Evolutionary conservation across 2,888 invertebrate species (phyloP).

Genomic region (Coleophora deauratella): DNA sequence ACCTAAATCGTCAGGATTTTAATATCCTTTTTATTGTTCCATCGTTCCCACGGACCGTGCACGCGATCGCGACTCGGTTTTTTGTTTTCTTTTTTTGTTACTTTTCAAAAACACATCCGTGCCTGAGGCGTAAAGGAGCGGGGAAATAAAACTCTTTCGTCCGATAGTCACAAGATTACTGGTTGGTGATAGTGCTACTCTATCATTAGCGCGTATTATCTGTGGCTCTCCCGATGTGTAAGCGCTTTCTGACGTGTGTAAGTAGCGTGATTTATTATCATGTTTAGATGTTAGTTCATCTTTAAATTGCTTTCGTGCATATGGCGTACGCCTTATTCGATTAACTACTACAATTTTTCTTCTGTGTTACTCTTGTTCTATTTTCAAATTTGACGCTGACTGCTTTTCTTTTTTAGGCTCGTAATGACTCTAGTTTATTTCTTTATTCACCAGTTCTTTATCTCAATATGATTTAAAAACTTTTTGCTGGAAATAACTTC

Average conservation of each 20-base stretch:
- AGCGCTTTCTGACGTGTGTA: slow-evolving; percentile 53
- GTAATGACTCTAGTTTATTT: slow-evolving; percentile 8
- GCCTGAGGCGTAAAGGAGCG: slow-evolving; percentile 54
- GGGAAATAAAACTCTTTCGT: slow-evolving; percentile 45
- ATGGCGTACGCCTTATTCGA: slow-evolving; percentile 30
- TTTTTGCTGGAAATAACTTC: slow-evolving; percentile 1
- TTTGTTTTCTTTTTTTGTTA: slow-evolving; percentile 32
- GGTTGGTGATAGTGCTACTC: slow-evolving; percentile 36
- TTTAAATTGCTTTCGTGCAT: slow-evolving; percentile 30
- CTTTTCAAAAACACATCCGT: slow-evolving; percentile 46
- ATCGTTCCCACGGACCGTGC: slow-evolving; percentile 60
- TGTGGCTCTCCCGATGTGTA: slow-evolving; percentile 44
- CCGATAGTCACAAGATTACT: slow-evolving; percentile 59
- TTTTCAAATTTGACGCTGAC: slow-evolving; percentile 19
- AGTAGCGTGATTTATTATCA: slow-evolving; percentile 56
- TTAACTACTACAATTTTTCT: slow-evolving; percentile 25
- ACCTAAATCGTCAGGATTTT: slow-evolving; percentile 36
- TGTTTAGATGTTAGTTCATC: slow-evolving; percentile 24
- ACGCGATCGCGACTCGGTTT: slow-evolving; percentile 45
- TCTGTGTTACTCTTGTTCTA: slow-evolving; percentile 20
- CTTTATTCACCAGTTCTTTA: slow-evolving; percentile 9
- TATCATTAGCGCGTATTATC: slow-evolving; percentile 58
- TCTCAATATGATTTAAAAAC: neutral
- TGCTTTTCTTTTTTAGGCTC: slow-evolving; percentile 7
- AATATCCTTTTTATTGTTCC: slow-evolving; percentile 47